Evolutionary conservation across 37 sponge, comb jelly and placozoan species (phyloP).

Genomic region (Ephydatia muelleri): DNA sequence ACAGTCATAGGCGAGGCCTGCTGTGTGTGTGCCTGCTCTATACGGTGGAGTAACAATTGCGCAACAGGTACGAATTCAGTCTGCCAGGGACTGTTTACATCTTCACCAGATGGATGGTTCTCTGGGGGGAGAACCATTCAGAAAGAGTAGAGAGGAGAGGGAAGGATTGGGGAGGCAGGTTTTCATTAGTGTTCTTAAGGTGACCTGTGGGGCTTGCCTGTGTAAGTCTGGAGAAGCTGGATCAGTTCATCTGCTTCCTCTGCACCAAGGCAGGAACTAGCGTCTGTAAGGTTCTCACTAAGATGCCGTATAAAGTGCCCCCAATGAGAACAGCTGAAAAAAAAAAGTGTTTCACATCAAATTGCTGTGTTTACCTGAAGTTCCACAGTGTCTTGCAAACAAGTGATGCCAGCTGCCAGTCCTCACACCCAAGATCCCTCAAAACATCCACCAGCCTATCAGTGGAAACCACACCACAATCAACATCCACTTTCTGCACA

Average conservation of each 20-base stretch:
- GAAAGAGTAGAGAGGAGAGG: not conserved
- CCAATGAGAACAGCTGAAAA: not conserved
- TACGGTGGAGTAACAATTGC: slow-evolving; percentile 35
- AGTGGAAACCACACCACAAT: not conserved
- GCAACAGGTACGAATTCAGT: slow-evolving; percentile 78
- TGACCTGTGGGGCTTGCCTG: slow-evolving; percentile 26
- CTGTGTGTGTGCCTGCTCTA: slow-evolving; percentile 25
- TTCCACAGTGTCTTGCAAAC: slow-evolving; percentile 90
- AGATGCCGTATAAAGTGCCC: not conserved
- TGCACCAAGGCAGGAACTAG: slow-evolving; percentile 39
- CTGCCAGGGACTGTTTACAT: slow-evolving; percentile 41
- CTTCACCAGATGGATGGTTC: not conserved
- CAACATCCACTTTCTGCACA: not conserved
- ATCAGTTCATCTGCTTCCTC: slow-evolving; percentile 60
- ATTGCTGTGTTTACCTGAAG: slow-evolving; percentile 51
- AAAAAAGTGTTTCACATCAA: not conserved
- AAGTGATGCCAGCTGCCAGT: slow-evolving; percentile 84
- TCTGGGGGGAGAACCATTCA: not conserved
- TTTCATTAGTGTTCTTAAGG: no score
- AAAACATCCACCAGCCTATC: slow-evolving; percentile 79
- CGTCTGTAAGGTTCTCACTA: slow-evolving; percentile 60
- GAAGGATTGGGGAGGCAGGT: not conserved
- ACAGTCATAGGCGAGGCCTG: no score
- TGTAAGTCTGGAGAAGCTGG: slow-evolving; percentile 58
- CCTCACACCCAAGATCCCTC: slow-evolving; percentile 75